Conservation (phyloP, 2,888 invertebrate genomes). For the Zygaena filipendulae region DNA sequence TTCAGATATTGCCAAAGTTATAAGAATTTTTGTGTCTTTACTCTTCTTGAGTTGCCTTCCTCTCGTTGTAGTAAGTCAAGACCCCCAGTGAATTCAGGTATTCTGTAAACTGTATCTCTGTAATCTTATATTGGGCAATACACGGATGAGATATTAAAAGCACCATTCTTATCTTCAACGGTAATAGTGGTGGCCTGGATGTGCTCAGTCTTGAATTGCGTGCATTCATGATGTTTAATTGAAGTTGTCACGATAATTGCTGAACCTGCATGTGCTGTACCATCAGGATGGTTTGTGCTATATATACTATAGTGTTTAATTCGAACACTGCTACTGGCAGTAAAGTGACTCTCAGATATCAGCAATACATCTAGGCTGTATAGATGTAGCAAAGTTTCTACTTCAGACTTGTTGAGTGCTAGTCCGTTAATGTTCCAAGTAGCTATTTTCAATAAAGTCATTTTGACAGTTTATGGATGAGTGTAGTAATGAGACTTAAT, state of each 20-base stretch:
- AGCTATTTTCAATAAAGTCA: conserved; percentile 9
- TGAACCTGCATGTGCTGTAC: conserved; percentile 4
- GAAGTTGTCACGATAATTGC: conserved; percentile 1
- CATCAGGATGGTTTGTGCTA: conserved; percentile 10
- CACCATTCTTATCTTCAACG: background rate
- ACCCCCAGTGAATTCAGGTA: conserved; percentile 9
- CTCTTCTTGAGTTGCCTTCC: conserved; percentile 15
- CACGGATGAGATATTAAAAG: conserved; percentile 6
- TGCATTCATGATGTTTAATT: conserved; percentile 2
- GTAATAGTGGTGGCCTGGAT: conserved; percentile 5
- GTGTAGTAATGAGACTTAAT: conserved; percentile 11
- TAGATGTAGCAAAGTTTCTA: conserved; percentile 7
- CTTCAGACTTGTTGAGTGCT: conserved; percentile 11
- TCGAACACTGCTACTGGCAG: conserved; percentile 3
- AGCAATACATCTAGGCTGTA: conserved; percentile 15
- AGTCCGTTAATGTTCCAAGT: conserved; percentile 18
- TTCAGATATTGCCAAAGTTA: conserved; percentile 13
- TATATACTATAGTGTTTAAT: conserved; percentile 10
- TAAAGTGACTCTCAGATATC: conserved; percentile 14
- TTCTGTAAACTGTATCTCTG: background rate
- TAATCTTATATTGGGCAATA: conserved; percentile 10
- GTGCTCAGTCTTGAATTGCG: conserved; percentile 1
- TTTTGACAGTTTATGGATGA: conserved; percentile 8
- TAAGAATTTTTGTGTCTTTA: conserved; percentile 9
- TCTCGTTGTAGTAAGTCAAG: conserved; percentile 13